Evolutionary conservation across 2,888 invertebrate species (phyloP), one percentile per base, ranked within the genome.

Genomic region (Acanthococcus lagerstroemiae): DNA sequence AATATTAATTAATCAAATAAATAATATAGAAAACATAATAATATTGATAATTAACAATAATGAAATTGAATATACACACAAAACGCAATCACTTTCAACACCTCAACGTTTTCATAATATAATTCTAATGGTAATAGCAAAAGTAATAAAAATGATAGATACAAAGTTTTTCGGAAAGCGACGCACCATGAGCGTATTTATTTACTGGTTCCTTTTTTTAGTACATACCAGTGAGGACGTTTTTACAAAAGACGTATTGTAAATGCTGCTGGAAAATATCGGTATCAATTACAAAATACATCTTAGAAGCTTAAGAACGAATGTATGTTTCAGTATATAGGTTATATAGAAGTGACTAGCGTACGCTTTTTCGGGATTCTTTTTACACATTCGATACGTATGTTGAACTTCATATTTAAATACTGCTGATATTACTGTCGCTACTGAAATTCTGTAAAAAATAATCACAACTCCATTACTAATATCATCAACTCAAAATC

Each of bases 111-210:
- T 26, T 48, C 50, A 50, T 27, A 48, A 61, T 61, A 61, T 61
- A 50, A 61, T 50, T 46, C 61, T 61, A 61, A 61, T 61, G 61
- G 61, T 61, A 61, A 58, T 58, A 58, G 58, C 44, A 45, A 58
- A 58, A 48, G 19, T 17, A 17, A 21, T 21, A 19, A 48, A 3
- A 48, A 37, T 9, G 37, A 37, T 9, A 37, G 6, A 6, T 7
- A 9, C 7, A 37, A 37, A 37, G 15, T 37, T 15, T 9, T 37
- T 37, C 7, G 7, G 15, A 37, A 37, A 37, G 37, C 37, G 15
- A 37, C 7, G 6, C 7, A 9, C 7, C 37, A 9, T 37, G 7
- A 6, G 15, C 37, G 6, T 37, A 9, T 7, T 37, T 9, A 9
- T 15, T 37, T 37, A 6, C 37, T 37, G 37, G 15, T 37, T 37